phyloP scores from a whole-genome alignment of 2,888 invertebrate genomes.

The Arctia plantaginis region DNA sequence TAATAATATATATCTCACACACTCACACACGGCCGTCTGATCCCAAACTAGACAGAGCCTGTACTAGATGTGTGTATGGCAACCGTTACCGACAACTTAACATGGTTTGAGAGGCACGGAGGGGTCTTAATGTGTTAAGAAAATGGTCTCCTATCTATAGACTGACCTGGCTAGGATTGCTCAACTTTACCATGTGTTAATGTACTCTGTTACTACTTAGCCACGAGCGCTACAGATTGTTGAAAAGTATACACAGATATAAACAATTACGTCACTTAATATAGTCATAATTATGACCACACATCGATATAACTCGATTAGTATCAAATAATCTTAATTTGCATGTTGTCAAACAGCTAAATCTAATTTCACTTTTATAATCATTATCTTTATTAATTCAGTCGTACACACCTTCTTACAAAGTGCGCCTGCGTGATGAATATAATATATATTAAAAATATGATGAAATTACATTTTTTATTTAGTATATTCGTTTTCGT shows the following conservation, averaged over 20 bases:
- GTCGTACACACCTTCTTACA: neutral
- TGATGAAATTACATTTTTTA: constrained; percentile 44
- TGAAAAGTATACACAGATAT: neutral
- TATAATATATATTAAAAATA: constrained; percentile 19
- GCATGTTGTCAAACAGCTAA: neutral
- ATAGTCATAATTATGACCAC: neutral
- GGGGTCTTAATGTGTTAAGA: no score
- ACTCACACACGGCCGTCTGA: no score
- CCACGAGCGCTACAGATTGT: neutral
- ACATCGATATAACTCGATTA: neutral
- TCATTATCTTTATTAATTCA: constrained; percentile 1
- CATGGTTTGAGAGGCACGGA: no score
- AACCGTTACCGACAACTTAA: no score
- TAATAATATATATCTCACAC: no score
- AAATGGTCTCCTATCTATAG: no score
- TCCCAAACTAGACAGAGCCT: no score
- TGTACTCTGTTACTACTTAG: no score
- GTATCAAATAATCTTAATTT: neutral
- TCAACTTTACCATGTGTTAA: no score
- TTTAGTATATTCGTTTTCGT: constrained; percentile 44
- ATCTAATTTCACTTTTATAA: neutral
- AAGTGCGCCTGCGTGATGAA: neutral
- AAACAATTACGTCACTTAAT: neutral
- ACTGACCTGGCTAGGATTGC: no score
- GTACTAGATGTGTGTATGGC: no score